These are phyloP conservation scores for Aleiodes testaceus DNA, from an alignment of 2,888 invertebrate species.

Conservation along the genomic window DNA sequence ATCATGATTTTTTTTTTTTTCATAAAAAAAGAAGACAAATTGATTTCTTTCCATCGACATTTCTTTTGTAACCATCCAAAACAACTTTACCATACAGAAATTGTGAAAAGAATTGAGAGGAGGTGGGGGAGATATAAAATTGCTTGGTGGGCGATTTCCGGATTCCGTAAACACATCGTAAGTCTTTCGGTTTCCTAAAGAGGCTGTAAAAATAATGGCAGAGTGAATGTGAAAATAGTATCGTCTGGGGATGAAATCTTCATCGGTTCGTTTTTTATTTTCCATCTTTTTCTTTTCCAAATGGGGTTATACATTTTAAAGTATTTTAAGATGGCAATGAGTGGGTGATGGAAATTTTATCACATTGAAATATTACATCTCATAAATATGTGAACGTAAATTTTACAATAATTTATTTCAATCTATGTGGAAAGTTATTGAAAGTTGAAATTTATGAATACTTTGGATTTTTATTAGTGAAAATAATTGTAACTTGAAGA, in stretches of 20 bases:
- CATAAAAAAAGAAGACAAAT: conserved; percentile 40
- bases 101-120: neutral
- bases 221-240: conserved; percentile 41
- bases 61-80: conserved; percentile 36
- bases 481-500: conserved; percentile 31
- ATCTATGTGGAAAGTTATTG: neutral
- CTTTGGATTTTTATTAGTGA: neutral
- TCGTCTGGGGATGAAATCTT: conserved; percentile 32
- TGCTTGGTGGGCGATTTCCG: conserved; percentile 42
- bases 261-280: neutral
- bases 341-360: conserved; percentile 46
- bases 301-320: neutral
- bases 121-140: conserved; percentile 30
- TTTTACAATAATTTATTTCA: neutral
- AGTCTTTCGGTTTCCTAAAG: conserved; percentile 27
- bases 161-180: conserved; percentile 45
- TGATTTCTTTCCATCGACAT: conserved; percentile 40
- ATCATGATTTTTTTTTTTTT: conserved; percentile 38
- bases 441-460: conserved; percentile 26
- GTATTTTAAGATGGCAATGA: conserved; percentile 31
- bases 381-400: neutral
- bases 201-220: conserved; percentile 42
- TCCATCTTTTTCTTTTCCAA: no score
- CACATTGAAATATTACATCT: conserved; percentile 31
- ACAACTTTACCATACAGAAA: neutral